phyloP scores from a whole-genome alignment of 2,797 vertebrate genomes.

The Phaenicophaeus curvirostris region DNA sequence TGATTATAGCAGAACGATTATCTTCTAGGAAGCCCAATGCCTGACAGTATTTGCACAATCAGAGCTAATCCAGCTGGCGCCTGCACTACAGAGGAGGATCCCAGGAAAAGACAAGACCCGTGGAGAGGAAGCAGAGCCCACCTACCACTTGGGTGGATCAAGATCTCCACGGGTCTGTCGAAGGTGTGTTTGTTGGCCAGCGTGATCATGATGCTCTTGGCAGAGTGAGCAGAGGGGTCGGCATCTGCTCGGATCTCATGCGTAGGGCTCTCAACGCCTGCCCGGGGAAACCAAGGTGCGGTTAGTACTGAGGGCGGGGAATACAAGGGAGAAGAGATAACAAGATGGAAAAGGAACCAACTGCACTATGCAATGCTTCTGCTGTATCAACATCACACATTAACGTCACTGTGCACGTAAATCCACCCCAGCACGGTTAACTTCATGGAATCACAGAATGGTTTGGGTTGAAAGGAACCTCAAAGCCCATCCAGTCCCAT shows the following conservation, averaged over 20 bases:
- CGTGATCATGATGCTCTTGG: slow-evolving; percentile 89
- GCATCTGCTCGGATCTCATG: slow-evolving; percentile 94
- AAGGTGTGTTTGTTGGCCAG: slow-evolving; percentile 95
- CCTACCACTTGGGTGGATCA: slow-evolving; percentile 94
- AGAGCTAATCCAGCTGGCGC: background rate
- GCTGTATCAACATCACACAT: accelerated
- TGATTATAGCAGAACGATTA: too few relatives aligned
- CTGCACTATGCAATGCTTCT: accelerated
- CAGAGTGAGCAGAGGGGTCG: slow-evolving; percentile 87
- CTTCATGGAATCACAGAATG: too few relatives aligned
- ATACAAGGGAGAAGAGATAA: background rate
- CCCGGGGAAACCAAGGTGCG: background rate
- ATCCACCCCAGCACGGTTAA: background rate
- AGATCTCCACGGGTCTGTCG: slow-evolving; percentile 92
- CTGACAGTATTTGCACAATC: background rate
- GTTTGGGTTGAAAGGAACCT: too few relatives aligned
- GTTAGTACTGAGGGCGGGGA: background rate
- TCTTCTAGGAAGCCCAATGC: background rate
- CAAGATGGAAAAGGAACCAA: background rate
- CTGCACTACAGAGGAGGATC: background rate
- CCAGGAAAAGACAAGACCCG: background rate
- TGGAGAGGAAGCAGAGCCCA: background rate
- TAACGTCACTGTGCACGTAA: background rate
- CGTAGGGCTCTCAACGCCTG: slow-evolving; percentile 96
- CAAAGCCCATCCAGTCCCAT: too few relatives aligned